A percentile compares a stretch with the other conserved stretches of the same genome.
Evolutionary conservation across 1,140 invertebrate species (phyloP).

Genomic region (Periplaneta americana): DNA sequence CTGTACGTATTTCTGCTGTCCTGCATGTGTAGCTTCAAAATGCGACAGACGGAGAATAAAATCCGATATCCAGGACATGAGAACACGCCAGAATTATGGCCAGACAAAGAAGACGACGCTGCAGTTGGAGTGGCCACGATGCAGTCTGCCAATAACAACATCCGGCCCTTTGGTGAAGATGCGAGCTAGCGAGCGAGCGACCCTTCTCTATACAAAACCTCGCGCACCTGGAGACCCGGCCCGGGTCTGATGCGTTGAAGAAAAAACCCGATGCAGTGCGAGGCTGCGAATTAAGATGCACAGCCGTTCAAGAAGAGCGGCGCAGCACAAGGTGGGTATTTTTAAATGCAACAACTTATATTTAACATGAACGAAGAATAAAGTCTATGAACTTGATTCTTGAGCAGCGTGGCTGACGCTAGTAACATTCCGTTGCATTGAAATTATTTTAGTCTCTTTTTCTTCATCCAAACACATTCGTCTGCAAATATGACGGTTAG

Average conservation of each 20-base stretch:
- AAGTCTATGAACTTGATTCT: no score
- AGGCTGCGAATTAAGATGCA: neutral
- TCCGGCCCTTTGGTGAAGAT: neutral
- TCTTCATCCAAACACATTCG: no score
- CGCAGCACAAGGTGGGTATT: no score
- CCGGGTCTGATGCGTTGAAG: neutral
- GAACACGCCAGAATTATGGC: neutral
- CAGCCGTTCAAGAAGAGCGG: no score
- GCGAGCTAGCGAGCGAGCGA: neutral
- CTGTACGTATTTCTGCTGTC: no score
- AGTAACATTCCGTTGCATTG: no score
- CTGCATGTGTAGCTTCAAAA: no score
- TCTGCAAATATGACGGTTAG: no score
- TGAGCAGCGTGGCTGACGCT: no score
- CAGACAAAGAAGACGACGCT: neutral
- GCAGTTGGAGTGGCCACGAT: neutral
- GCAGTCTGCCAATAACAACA: neutral
- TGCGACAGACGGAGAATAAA: neutral
- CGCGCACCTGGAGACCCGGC: neutral
- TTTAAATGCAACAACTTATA: no score
- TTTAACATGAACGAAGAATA: no score
- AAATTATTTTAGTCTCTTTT: no score
- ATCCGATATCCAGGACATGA: neutral
- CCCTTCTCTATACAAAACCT: neutral
- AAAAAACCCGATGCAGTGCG: neutral